A percentile compares a stretch with the other conserved stretches of the same genome.
phyloP scores from a whole-genome alignment of 2,888 invertebrate genomes.

The Serripes groenlandicus region DNA sequence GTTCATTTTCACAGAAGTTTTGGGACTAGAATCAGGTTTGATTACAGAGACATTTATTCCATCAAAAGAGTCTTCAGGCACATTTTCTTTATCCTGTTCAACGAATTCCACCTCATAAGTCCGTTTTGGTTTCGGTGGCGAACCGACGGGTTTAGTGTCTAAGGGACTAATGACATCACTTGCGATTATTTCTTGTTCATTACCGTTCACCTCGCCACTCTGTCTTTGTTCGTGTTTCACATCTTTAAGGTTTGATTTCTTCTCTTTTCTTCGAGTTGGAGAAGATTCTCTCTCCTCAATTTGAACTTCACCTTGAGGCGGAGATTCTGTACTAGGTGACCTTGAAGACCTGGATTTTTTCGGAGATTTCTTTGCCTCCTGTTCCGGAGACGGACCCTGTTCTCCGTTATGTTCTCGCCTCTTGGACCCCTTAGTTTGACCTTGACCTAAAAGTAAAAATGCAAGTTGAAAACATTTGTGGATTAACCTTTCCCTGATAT shows the following conservation, averaged over 20 bases:
- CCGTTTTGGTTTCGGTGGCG: constrained; percentile 66
- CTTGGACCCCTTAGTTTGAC: constrained; percentile 75
- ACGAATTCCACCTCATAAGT: constrained; percentile 62
- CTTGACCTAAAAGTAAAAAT: constrained; percentile 73
- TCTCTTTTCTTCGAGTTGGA: constrained; percentile 40
- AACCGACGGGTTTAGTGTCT: constrained; percentile 52
- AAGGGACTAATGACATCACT: constrained; percentile 34
- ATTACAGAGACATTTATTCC: constrained; percentile 68
- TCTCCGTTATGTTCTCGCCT: constrained; percentile 72
- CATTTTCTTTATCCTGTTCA: constrained; percentile 74
- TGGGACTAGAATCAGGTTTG: constrained; percentile 63
- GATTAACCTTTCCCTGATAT: neutral
- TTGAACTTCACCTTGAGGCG: constrained; percentile 49
- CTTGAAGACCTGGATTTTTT: constrained; percentile 64
- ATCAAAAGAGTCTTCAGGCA: constrained; percentile 59
- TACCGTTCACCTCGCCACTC: neutral
- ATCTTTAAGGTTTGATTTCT: constrained; percentile 19
- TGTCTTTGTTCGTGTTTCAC: constrained; percentile 1
- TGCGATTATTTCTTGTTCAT: constrained; percentile 16
- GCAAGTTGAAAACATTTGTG: neutral
- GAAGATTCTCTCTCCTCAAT: constrained; percentile 61
- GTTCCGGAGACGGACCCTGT: constrained; percentile 72
- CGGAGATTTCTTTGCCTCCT: constrained; percentile 75
- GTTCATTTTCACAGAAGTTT: constrained; percentile 67
- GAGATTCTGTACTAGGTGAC: constrained; percentile 69